Conservation (phyloP, 2,797 vertebrate genomes). For the Mallotus villosus region DNA sequence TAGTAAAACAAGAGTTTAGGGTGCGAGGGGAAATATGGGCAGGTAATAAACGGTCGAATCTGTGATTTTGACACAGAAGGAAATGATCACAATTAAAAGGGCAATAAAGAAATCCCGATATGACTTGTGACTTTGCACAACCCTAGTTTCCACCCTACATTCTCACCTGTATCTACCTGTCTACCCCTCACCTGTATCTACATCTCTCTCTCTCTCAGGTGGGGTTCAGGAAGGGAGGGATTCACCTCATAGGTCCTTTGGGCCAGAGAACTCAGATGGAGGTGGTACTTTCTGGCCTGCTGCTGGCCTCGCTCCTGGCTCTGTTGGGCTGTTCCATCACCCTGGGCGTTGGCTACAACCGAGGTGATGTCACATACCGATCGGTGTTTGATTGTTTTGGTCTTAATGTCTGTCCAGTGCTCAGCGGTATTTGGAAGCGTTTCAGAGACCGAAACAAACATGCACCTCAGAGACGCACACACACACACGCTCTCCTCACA, state of each 20-base stretch:
- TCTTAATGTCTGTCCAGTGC: too few species aligned
- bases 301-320: slow-evolving; percentile 78
- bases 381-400: too few species aligned
- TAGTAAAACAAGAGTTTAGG: too few species aligned
- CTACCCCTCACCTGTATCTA: neutral
- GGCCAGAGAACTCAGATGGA: slow-evolving; percentile 84
- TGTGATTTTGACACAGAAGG: too few species aligned
- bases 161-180: slow-evolving; percentile 1
- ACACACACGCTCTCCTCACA: neutral
- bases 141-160: neutral
- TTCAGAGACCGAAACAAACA: too few species aligned
- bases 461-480: neutral
- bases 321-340: slow-evolving; percentile 81
- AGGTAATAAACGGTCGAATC: too few species aligned
- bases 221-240: slow-evolving; percentile 85
- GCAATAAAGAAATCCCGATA: too few species aligned
- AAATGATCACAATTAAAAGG: too few species aligned
- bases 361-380: slow-evolving; percentile 67
- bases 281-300: slow-evolving; percentile 77
- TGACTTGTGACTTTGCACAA: too few species aligned
- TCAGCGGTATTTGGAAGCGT: too few species aligned
- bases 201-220: slow-evolving; percentile 68
- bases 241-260: slow-evolving; percentile 71
- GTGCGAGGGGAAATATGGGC: too few species aligned
- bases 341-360: slow-evolving; percentile 81